Percentiles rank a stretch among this genome's conserved stretches.
Evolutionary conservation across 2,888 invertebrate species (phyloP).

Genomic region (Andrena hattorfiana): DNA sequence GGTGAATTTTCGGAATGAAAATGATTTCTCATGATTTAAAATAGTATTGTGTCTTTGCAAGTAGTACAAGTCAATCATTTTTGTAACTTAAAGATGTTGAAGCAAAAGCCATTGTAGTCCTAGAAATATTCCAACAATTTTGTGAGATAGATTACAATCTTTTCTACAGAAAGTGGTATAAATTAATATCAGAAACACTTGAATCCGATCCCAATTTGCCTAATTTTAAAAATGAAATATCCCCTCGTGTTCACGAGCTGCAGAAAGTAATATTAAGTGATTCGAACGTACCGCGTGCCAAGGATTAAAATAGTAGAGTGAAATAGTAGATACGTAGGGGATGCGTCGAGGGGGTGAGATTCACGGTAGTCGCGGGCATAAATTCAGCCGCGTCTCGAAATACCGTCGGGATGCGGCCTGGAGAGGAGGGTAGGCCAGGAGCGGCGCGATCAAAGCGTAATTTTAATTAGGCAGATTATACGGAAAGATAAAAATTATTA

Average conservation of each 20-base stretch:
- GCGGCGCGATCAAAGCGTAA: constrained; percentile 84
- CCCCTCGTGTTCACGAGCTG: background rate
- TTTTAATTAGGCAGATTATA: constrained; percentile 85
- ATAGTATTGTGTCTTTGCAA: no score
- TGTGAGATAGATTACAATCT: no score
- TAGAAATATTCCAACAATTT: no score
- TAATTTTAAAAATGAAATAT: background rate
- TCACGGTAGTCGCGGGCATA: constrained; percentile 27
- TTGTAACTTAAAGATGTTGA: no score
- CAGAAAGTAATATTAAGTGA: background rate
- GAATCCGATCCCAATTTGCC: no score
- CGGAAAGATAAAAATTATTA: constrained; percentile 85
- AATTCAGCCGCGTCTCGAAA: constrained; percentile 47
- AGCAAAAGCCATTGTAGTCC: no score
- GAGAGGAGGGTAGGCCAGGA: constrained; percentile 72
- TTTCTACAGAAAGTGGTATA: no score
- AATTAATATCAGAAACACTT: no score
- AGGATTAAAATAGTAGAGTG: constrained; percentile 3
- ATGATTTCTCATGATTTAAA: no score
- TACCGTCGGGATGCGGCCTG: constrained; percentile 51
- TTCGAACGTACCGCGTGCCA: background rate
- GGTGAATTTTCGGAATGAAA: no score
- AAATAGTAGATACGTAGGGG: background rate
- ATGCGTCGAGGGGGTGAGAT: background rate
- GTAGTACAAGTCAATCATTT: no score